Conservation (phyloP, 1,140 invertebrate genomes). For the Whitmania pigra region DNA sequence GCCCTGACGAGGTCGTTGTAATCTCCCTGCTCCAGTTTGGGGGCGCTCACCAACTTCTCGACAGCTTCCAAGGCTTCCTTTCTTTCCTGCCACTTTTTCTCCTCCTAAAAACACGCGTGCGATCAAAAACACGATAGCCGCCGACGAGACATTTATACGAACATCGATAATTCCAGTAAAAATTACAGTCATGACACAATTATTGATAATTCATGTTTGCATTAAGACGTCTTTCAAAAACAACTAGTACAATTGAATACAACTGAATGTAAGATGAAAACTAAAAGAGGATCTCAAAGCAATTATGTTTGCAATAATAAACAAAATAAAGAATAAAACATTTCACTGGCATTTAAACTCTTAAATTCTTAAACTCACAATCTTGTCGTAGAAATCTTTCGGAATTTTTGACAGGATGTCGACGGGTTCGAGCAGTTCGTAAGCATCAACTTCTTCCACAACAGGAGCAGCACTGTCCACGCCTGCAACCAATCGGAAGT, state of each 20-base stretch:
- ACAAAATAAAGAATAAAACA: too few species aligned
- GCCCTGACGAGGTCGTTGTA: constrained; percentile 76
- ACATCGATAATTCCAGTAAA: too few species aligned
- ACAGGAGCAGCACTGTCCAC: constrained; percentile 35
- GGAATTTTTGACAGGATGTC: constrained; percentile 82
- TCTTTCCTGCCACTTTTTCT: constrained; percentile 93
- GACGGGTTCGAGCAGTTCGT: constrained; percentile 76
- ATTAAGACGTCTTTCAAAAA: not conserved
- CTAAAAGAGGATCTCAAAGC: too few species aligned
- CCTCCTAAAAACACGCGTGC: constrained; percentile 50
- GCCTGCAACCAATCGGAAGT: not conserved
- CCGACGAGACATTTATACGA: too few species aligned
- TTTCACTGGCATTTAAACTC: too few species aligned
- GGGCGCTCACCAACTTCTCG: constrained; percentile 57
- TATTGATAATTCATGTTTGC: too few species aligned
- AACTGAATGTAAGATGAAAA: too few species aligned
- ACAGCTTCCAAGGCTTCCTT: constrained; percentile 75
- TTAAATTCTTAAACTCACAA: constrained; percentile 26
- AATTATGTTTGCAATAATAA: too few species aligned
- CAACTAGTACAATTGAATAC: too few species aligned
- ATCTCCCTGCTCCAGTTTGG: constrained; percentile 77
- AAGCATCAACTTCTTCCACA: constrained; percentile 67
- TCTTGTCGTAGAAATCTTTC: constrained; percentile 87
- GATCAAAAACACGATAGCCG: too few species aligned
- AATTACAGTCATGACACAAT: too few species aligned